These are phyloP conservation scores for Pseudomyrmex cubaensis DNA, from an alignment of 1,140 invertebrate genomes.

Conservation along the genomic window DNA sequence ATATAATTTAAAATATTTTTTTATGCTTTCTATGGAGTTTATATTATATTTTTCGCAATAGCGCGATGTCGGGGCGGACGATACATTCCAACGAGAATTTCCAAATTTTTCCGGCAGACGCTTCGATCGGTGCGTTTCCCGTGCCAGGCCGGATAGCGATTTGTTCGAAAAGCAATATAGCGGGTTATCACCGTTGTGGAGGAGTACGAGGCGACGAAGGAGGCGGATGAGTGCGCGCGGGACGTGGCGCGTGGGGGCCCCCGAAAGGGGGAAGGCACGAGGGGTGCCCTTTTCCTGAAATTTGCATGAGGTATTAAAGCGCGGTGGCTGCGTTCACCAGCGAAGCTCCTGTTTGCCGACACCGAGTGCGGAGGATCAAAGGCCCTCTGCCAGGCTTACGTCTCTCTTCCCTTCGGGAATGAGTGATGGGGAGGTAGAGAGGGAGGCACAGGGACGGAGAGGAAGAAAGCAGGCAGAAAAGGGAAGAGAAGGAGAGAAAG, in stretches of 20 bases:
- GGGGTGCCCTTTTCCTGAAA: constrained; percentile 81
- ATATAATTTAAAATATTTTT: neutral
- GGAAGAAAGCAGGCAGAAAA: neutral
- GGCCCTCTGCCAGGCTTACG: constrained; percentile 76
- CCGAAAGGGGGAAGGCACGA: constrained; percentile 53
- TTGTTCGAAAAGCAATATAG: constrained; percentile 85
- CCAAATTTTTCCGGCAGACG: constrained; percentile 63
- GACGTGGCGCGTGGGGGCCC: constrained; percentile 58
- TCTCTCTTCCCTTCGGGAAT: constrained; percentile 60
- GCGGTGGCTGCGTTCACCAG: constrained; percentile 81
- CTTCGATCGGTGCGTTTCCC: constrained; percentile 68
- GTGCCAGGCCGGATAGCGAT: constrained; percentile 82
- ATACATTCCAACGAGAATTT: constrained; percentile 63
- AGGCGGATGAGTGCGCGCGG: constrained; percentile 63
- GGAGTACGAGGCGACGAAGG: constrained; percentile 71
- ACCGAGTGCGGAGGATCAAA: constrained; percentile 84
- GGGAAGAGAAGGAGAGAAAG: neutral
- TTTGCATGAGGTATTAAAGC: constrained; percentile 86
- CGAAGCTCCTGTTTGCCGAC: constrained; percentile 84
- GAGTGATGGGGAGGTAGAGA: constrained; percentile 56
- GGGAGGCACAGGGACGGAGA: neutral
- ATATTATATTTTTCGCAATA: constrained; percentile 44
- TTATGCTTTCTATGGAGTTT: neutral
- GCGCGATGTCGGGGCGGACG: constrained; percentile 18
- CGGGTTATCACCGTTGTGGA: constrained; percentile 74